Evolutionary conservation across 2,797 vertebrate genomes (phyloP).

Genomic region (Tapera naevia): DNA sequence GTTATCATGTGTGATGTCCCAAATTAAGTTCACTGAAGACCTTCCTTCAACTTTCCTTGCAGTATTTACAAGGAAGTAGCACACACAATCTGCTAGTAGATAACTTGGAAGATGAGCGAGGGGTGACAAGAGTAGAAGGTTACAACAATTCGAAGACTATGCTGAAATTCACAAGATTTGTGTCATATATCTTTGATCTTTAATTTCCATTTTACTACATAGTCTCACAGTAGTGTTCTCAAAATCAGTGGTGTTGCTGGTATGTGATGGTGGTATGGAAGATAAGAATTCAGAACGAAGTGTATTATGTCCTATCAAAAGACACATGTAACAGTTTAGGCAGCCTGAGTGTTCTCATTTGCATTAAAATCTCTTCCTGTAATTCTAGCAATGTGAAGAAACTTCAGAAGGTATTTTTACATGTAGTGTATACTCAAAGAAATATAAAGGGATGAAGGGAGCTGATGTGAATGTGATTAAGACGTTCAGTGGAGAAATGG

Average conservation of each 20-base stretch:
- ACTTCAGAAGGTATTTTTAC: background rate
- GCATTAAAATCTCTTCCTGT: background rate
- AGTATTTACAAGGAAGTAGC: background rate
- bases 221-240: background rate
- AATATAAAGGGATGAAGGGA: background rate
- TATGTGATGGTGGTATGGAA: background rate
- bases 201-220: background rate
- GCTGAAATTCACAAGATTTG: background rate
- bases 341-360: background rate
- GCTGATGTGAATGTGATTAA: background rate
- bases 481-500: background rate
- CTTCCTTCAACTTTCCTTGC: background rate
- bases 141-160: background rate
- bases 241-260: background rate
- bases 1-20: background rate
- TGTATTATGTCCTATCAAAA: background rate
- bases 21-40: background rate
- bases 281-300: background rate
- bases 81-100: fast-evolving
- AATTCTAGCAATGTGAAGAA: background rate
- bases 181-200: slow-evolving; percentile 9
- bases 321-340: background rate
- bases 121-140: background rate
- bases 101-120: background rate
- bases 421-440: background rate